phyloP scores from a whole-genome alignment of 2,113 vertebrate genomes.

The Patagioenas fasciata region DNA sequence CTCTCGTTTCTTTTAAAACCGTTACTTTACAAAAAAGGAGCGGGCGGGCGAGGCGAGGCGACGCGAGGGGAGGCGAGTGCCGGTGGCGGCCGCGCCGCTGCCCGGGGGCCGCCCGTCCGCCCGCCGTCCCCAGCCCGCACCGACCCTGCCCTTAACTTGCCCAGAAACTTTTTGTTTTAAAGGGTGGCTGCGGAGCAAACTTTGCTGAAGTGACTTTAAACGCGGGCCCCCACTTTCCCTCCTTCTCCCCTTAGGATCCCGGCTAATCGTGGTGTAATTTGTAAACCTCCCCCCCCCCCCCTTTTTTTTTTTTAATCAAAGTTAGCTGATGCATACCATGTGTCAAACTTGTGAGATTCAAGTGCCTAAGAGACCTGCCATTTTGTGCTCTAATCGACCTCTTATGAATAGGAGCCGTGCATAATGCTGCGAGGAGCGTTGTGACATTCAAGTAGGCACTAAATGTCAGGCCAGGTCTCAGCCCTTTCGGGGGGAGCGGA shows the following conservation, averaged over 20 bases:
- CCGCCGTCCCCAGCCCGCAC: background rate
- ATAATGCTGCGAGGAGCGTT: constrained; percentile 78
- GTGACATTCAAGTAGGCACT: constrained; percentile 76
- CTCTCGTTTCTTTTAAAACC: constrained; percentile 73
- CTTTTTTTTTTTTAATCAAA: constrained; percentile 64
- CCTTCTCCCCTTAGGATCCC: background rate
- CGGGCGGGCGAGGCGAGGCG: constrained; percentile 26
- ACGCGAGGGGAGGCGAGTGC: background rate
- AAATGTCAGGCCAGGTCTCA: constrained; percentile 75
- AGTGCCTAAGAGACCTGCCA: constrained; percentile 90
- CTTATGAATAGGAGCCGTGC: constrained; percentile 77
- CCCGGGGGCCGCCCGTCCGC: background rate
- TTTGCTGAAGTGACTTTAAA: constrained; percentile 57
- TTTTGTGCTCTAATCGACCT: constrained; percentile 91
- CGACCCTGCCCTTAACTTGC: constrained; percentile 46
- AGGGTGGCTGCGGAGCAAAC: constrained; percentile 56
- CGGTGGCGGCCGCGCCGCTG: background rate
- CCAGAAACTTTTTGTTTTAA: constrained; percentile 66
- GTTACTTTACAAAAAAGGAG: constrained; percentile 72
- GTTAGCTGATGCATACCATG: constrained; percentile 76
- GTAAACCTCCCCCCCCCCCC: background rate
- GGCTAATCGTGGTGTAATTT: constrained; percentile 6
- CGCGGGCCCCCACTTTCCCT: background rate
- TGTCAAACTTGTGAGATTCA: constrained; percentile 86
- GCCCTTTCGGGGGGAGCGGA: constrained; percentile 55